Percentiles rank a stretch among this genome's conserved stretches.
phyloP scores from a whole-genome alignment of 2,888 invertebrate species.

The Pogonocherus hispidulus region DNA sequence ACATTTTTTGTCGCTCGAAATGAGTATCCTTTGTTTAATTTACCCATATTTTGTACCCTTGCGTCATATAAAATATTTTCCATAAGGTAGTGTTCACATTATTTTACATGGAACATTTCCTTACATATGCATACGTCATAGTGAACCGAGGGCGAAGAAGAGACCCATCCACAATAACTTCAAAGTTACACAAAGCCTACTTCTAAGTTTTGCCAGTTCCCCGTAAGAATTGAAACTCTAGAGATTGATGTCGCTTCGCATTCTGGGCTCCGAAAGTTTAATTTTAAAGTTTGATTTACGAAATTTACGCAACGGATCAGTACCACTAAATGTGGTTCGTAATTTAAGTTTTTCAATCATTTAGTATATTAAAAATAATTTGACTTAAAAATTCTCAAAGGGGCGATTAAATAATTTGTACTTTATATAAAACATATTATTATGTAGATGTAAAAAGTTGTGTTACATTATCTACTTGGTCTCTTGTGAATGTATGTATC shows the following conservation, averaged over 20 bases:
- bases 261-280: conserved; percentile 29
- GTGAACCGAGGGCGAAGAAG: conserved; percentile 12
- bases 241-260: conserved; percentile 33
- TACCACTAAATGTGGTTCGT: conserved; percentile 37
- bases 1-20: too few relatives aligned
- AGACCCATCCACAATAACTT: conserved; percentile 24
- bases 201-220: conserved; percentile 25
- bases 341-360: conserved; percentile 41
- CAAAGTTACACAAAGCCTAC: conserved; percentile 31
- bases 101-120: too few relatives aligned
- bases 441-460: too few relatives aligned
- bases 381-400: background rate
- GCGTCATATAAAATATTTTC: too few relatives aligned
- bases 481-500: too few relatives aligned
- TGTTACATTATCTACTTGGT: too few relatives aligned
- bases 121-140: conserved; percentile 2
- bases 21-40: too few relatives aligned
- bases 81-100: too few relatives aligned
- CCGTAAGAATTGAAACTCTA: conserved; percentile 29
- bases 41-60: too few relatives aligned
- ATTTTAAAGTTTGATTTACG: conserved; percentile 43
- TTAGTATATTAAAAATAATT: conserved; percentile 4
- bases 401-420: background rate
- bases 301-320: conserved; percentile 43
- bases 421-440: too few relatives aligned